Evolutionary conservation across 23 tunicate genomes (phyloP).

Genomic region (Halocynthia roretzi): DNA sequence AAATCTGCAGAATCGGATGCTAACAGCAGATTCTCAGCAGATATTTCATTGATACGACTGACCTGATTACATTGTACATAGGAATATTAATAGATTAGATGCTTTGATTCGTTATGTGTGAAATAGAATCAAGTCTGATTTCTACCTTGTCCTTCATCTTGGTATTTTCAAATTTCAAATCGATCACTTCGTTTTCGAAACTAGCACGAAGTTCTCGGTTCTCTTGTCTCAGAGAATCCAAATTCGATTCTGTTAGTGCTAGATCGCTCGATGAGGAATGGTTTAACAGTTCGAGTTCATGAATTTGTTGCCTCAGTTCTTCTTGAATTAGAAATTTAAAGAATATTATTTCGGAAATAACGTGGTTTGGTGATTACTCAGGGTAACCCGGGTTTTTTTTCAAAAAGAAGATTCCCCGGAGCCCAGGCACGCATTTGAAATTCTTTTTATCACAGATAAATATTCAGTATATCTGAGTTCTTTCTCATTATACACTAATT

Average conservation of each 20-base stretch:
- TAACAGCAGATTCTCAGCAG: slow-evolving; percentile 82
- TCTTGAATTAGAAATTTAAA: no score
- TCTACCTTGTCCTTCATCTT: slow-evolving; percentile 79
- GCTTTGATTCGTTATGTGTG: not conserved
- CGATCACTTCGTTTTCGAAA: slow-evolving; percentile 42
- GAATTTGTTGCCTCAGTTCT: no score
- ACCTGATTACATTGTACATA: slow-evolving; percentile 16
- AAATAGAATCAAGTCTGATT: not conserved
- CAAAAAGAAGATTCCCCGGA: no score
- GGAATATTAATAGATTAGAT: not conserved
- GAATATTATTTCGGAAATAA: no score
- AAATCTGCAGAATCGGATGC: slow-evolving; percentile 87
- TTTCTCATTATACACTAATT: no score
- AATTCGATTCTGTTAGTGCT: slow-evolving; percentile 48
- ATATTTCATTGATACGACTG: slow-evolving; percentile 81
- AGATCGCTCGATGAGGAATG: slow-evolving; percentile 46
- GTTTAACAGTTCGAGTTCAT: not conserved
- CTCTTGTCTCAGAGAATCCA: slow-evolving; percentile 47
- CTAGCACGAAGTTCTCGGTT: slow-evolving; percentile 35
- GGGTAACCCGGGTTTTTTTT: no score
- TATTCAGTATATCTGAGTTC: no score
- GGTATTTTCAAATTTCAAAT: slow-evolving; percentile 56
- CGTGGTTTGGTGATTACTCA: no score
- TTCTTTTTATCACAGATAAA: no score
- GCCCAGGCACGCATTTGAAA: no score